Evolutionary conservation across 2,797 vertebrate species (phyloP).

Genomic region (Syngnathus rostellatus): DNA sequence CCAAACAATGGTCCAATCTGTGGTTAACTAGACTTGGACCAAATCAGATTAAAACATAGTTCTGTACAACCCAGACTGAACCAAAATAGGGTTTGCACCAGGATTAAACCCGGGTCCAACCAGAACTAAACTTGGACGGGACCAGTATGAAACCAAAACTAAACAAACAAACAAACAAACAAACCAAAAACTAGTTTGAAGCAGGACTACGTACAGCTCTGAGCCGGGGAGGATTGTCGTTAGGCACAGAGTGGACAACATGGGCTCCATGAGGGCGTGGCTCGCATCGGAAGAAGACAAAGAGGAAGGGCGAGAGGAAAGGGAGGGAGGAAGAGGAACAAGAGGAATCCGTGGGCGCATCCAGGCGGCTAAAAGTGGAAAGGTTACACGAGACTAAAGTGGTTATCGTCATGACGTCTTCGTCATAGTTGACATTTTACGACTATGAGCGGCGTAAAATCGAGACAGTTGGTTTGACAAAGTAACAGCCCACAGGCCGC

Average conservation of each 20-base stretch:
- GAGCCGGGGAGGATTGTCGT: conserved; percentile 81
- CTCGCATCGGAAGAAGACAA: conserved; percentile 27
- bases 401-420: neutral
- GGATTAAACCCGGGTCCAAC: neutral
- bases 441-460: neutral
- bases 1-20: neutral
- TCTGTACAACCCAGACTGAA: neutral
- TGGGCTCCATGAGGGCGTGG: conserved; percentile 87
- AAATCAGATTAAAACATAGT: neutral
- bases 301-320: neutral
- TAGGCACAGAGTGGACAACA: conserved; percentile 96
- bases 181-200: conserved; percentile 3
- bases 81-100: neutral
- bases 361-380: neutral
- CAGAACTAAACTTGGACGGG: neutral
- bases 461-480: neutral
- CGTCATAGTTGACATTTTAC: neutral
- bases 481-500: neutral
- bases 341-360: neutral
- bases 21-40: neutral
- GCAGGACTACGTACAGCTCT: conserved; percentile 63
- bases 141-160: neutral
- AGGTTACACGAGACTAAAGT: neutral
- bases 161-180: neutral
- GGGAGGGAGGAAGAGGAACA: neutral